Base-by-base conservation (phyloP, 2,113 vertebrate genomes). In the Eudyptes chrysolophus region DNA sequence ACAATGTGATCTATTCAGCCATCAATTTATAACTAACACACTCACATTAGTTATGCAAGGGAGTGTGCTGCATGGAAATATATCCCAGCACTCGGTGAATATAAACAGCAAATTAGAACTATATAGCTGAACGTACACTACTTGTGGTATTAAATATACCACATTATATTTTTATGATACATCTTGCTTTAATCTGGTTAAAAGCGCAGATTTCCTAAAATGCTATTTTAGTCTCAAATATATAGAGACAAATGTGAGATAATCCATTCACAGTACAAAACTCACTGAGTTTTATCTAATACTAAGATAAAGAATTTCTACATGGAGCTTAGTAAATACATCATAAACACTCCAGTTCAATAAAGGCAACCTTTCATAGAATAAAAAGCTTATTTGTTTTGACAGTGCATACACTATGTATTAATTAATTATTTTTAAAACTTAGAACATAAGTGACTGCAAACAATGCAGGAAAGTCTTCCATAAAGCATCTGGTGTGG, bases 361-460 rank as follows among this genome's bases (percentile, higher is more conserved):
- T 21, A 55, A 80, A 84, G 27, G 13, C n/a, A 87, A 44, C 3
- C 4, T 81, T 90, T 89, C 27, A 75, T 5, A 44, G 22, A 54
- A 70, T 60, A 76, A 94, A 83, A 84, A 64, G 38, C 4, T 87
- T 86, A 57, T 40, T 51, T 75, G 9, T 87, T 90, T 92, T 72
- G 32, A 87, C 24, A 54, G 24, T 17, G 29, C 19, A 79, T n/a
- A 36, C 55, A 71, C 11, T 29, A 66, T 25, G 3, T 9, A 93
- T 68, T 96, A 87, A 94, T 30, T 69, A 70, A 75, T 81, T 93
- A 42, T 69, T 95, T 92, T 79, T 54, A 94, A 97, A 94, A 44
- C 25, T 72, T 80, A 92, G 69, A 84, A 87, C 7, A 61, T 87
- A 79, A 90, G 20, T 80, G 12, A 92, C 58, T 54, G 4, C 38